These are phyloP conservation scores for Potamilus streckersoni DNA, from an alignment of 1,140 invertebrate genomes.

Conservation along the genomic window DNA sequence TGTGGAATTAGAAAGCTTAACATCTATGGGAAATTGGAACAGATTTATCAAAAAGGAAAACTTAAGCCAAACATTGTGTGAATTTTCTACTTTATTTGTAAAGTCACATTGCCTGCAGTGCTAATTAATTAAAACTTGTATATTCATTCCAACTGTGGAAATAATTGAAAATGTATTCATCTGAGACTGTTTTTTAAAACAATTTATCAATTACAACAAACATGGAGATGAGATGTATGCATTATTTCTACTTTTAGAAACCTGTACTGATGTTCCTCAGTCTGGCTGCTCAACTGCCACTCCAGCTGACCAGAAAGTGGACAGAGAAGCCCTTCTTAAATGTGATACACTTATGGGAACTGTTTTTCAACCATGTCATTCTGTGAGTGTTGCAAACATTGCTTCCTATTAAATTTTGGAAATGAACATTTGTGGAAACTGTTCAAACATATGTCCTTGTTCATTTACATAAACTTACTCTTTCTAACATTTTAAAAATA, in stretches of 20 bases:
- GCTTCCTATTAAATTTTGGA: too few species aligned
- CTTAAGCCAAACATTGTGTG: too few species aligned
- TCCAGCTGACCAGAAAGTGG: constrained; percentile 1
- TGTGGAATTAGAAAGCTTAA: too few species aligned
- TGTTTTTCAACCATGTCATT: constrained; percentile 46
- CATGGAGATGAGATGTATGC: neutral
- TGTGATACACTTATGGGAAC: constrained; percentile 38
- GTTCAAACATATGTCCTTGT: too few species aligned
- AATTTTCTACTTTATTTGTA: too few species aligned
- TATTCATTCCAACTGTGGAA: neutral
- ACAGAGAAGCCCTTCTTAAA: constrained; percentile 12
- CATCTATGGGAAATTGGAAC: too few species aligned
- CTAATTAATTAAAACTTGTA: too few species aligned
- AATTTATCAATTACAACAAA: neutral
- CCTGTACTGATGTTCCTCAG: constrained; percentile 44
- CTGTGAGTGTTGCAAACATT: constrained; percentile 33
- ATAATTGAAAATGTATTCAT: neutral
- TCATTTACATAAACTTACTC: too few species aligned
- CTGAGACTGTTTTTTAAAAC: neutral
- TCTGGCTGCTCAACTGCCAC: constrained; percentile 33
- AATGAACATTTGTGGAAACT: too few species aligned
- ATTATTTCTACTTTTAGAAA: constrained; percentile 13
- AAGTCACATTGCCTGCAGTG: too few species aligned
- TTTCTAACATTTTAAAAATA: too few species aligned
- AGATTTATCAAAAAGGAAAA: too few species aligned